A percentile compares a stretch with the other conserved stretches of the same genome.
These are phyloP conservation scores for Decapterus maruadsi DNA, from an alignment of 2,797 vertebrate genomes.

Conservation along the genomic window DNA sequence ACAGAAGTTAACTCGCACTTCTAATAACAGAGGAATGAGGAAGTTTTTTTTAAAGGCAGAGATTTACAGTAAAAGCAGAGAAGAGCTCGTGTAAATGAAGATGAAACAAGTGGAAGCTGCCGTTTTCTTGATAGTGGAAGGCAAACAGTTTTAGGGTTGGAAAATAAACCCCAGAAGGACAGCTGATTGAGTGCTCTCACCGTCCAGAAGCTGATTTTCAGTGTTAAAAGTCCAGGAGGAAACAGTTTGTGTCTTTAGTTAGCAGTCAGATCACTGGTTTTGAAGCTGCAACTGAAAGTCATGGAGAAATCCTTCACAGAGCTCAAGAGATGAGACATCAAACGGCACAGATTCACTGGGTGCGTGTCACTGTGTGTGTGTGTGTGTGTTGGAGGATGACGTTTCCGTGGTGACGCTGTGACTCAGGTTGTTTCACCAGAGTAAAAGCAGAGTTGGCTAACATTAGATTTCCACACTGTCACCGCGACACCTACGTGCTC, in stretches of 20 bases:
- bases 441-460: constrained; percentile 61
- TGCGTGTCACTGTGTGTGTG: constrained; percentile 13
- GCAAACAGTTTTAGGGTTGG: neutral
- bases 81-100: neutral
- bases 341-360: constrained; percentile 16
- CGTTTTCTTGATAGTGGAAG: too few relatives aligned
- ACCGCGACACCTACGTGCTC: constrained; percentile 34
- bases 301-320: constrained; percentile 1
- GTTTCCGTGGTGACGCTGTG: constrained; percentile 51
- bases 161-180: neutral
- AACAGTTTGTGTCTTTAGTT: neutral
- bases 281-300: constrained; percentile 21
- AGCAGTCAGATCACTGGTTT: constrained; percentile 1
- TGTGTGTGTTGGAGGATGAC: constrained; percentile 41
- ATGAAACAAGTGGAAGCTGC: neutral
- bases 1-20: neutral
- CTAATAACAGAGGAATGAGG: neutral
- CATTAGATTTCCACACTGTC: constrained; percentile 51
- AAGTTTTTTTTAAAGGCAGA: neutral
- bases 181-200: neutral
- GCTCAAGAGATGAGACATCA: constrained; percentile 28
- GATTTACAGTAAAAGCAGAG: neutral
- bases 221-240: neutral
- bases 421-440: constrained; percentile 74
- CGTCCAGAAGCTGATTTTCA: neutral